These are phyloP conservation scores for Catocala fraxini DNA, from an alignment of 2,888 invertebrate genomes.

Conservation along the genomic window DNA sequence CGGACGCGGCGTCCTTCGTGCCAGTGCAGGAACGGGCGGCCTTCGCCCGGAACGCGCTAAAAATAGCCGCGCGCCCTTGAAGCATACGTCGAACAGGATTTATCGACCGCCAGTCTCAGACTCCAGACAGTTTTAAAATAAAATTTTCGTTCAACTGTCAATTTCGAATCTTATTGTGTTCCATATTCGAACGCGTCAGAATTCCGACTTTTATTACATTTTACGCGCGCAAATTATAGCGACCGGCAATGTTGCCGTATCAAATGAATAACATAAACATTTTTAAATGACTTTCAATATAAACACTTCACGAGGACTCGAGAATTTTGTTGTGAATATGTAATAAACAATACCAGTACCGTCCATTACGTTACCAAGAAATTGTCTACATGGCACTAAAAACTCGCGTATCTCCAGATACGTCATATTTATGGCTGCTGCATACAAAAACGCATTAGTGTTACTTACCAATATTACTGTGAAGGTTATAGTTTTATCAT, in stretches of 20 bases:
- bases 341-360: slow-evolving; percentile 29
- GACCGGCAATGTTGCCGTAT: slow-evolving; percentile 34
- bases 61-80: slow-evolving; percentile 82
- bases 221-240: slow-evolving; percentile 32
- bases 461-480: slow-evolving; percentile 68
- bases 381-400: slow-evolving; percentile 39
- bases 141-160: slow-evolving; percentile 41
- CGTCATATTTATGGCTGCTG: slow-evolving; percentile 74
- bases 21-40: slow-evolving; percentile 63
- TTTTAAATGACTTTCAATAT: slow-evolving; percentile 12
- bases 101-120: slow-evolving; percentile 64
- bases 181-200: slow-evolving; percentile 31
- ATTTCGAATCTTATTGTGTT: slow-evolving; percentile 43
- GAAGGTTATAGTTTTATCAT: slow-evolving; percentile 71
- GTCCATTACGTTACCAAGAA: slow-evolving; percentile 40
- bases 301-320: slow-evolving; percentile 12
- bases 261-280: slow-evolving; percentile 38
- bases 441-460: slow-evolving; percentile 79
- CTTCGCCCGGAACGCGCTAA: slow-evolving; percentile 76
- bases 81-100: slow-evolving; percentile 81
- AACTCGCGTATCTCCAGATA: slow-evolving; percentile 60
- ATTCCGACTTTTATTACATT: slow-evolving; percentile 33
- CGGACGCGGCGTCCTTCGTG: slow-evolving; percentile 58
- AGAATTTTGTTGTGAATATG: slow-evolving; percentile 28
- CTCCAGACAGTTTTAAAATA: slow-evolving; percentile 48